Evolutionary conservation across 2,113 vertebrate species (phyloP), one percentile per base, ranked within the genome.

Genomic region (Ageneiosus marmoratus): DNA sequence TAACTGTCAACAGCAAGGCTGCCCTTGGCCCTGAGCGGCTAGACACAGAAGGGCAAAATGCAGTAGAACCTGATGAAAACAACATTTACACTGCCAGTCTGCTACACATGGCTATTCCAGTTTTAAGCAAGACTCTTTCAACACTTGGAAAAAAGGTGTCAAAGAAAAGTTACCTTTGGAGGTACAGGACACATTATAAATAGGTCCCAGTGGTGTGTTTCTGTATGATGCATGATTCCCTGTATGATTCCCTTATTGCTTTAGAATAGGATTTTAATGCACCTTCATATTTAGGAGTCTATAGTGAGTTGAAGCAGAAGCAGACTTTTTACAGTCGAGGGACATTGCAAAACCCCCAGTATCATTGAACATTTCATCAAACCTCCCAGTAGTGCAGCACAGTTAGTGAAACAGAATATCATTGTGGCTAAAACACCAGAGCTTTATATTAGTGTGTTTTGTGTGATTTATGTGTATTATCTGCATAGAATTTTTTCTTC

Each of bases 111-210:
- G 87, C 89, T 12, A 81, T 80, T 87, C 88, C 88, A 83, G 89
- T 92, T 91, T 92, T 89, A 91, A 91, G 87, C 87, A 89, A 83
- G 84, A 85, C 84, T 93, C 92, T 92, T 92, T 94, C 92, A 94
- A 92, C 92, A 92, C 92, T 92, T 88, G 90, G 84, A 80, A 65
- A 83, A 88, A 85, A 91, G 88, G 88, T 91, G 88, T 88, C 84
- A 85, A 86, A 88, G 84, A 89, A 89, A 65, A 82, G 87, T 83
- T 86, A 87, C 87, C 85, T 89, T 83, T 60, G 29, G 24, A 89
- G 88, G 88, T 88, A 55, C 70, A 73, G 80, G 87, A 87, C 74
- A 48, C 60, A 79, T 84, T 92, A 89, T 90, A 88, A 92, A 92
- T 90, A 86, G 79, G 86, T 91, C 92, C 89, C 92, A 78, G 37